Conservation (phyloP, 2,888 invertebrate species). For the Rhagonycha lutea region DNA sequence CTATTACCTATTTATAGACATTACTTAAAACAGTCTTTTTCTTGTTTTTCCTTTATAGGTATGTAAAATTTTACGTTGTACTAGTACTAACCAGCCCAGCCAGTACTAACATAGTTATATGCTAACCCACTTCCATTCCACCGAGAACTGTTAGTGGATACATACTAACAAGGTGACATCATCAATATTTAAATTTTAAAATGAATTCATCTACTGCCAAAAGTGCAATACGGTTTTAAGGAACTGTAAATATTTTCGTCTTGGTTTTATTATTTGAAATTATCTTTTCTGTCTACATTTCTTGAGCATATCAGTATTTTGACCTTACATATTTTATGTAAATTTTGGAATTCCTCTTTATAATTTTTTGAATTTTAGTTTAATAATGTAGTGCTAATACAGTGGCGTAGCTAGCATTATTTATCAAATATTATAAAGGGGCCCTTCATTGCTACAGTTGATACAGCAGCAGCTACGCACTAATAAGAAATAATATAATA, state of each 20-base stretch:
- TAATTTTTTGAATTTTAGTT: background rate
- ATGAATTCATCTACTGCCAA: background rate
- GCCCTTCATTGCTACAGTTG: too few species aligned
- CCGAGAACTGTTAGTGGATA: background rate
- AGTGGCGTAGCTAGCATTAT: background rate
- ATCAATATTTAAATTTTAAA: slow-evolving; percentile 1
- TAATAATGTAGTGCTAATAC: background rate
- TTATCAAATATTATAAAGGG: too few species aligned
- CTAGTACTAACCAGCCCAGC: background rate
- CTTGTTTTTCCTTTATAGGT: background rate
- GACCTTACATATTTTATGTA: background rate
- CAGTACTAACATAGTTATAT: background rate
- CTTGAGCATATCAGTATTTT: background rate
- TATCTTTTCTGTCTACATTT: background rate
- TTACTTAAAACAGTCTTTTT: background rate
- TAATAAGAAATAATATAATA: too few species aligned
- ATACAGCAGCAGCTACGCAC: too few species aligned
- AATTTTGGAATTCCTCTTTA: background rate
- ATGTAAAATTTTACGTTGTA: background rate
- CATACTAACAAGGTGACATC: background rate
- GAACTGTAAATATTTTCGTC: background rate
- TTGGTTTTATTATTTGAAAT: background rate
- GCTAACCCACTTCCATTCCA: background rate
- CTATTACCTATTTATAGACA: background rate
- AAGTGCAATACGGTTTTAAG: background rate